Evolutionary conservation across 2,888 invertebrate genomes (phyloP), one percentile per base, ranked within the genome.

Genomic region (Agrilus mali): DNA sequence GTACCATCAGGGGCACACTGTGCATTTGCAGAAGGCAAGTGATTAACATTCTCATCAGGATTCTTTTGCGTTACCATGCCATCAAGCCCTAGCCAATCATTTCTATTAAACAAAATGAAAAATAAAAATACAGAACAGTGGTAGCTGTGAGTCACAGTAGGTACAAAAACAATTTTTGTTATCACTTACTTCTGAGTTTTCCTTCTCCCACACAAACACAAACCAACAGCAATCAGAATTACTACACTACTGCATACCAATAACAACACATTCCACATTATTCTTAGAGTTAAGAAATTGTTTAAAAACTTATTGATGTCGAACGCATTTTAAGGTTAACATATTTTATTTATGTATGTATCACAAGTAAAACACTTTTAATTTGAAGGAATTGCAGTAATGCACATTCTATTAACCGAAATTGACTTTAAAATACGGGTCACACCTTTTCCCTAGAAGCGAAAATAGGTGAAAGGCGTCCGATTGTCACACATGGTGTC

Each of bases 1-100:
- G 40, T 44, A 49, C 52, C 51, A 50, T 60, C 59, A 46, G 56
- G 53, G 47, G 55, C 52, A 55, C 54, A 56, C 22, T 53, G 48
- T 43, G 57, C 53, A 52, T 56, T 56, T 50, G 60, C 58, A 43
- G 62, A 59, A 33, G 67, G 66, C 53, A 68, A 64, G 53, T 68
- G 66, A 56, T 73, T 70, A 49, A 73, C 65, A 57, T 73, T 70
- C 57, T 75, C 75, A 57, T 82, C 82, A 38, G 79, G 77, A 67
- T 80, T 79, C 62, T 78, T 80, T 56, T 80, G 71, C 57, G 78
- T 82, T 49, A 82, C 81, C 77, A 80, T 78, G 61, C 82, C 82
- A 61, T 78, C 75, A 57, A 81, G 71, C 46, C 82, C 82, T 63
- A 77, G 69, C 64, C 80, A 73, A 62, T 82, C 82, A 73, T 78